Percentiles rank a stretch among this genome's conserved stretches.
These are phyloP conservation scores for Agonopterix arenella DNA, from an alignment of 2,888 invertebrate species.

Conservation along the genomic window DNA sequence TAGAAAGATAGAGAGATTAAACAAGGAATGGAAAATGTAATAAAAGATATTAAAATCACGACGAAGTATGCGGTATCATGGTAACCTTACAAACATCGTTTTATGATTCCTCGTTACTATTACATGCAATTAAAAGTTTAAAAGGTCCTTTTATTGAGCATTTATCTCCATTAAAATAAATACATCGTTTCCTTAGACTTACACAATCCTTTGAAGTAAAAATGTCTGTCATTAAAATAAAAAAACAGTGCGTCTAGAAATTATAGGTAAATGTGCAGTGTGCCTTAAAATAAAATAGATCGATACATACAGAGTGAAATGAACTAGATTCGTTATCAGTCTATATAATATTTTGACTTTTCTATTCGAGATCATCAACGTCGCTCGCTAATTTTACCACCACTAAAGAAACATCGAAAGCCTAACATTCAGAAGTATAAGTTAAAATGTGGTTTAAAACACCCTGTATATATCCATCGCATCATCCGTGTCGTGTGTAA, in stretches of 20 bases:
- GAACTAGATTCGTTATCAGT: constrained; percentile 13
- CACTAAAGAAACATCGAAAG: constrained; percentile 31
- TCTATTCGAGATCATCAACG: constrained; percentile 8
- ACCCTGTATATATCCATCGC: constrained; percentile 17
- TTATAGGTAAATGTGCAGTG: constrained; percentile 23
- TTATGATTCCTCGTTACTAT: constrained; percentile 18
- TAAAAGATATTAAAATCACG: constrained; percentile 23
- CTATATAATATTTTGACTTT: constrained; percentile 10
- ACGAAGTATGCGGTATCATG: constrained; percentile 33
- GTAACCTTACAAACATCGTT: constrained; percentile 2
- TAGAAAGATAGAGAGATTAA: constrained; percentile 47
- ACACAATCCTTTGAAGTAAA: constrained; percentile 17
- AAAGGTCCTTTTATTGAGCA: constrained; percentile 56
- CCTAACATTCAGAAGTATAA: constrained; percentile 19
- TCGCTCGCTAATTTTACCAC: constrained; percentile 18
- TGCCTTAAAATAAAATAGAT: constrained; percentile 17
- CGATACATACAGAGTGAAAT: constrained; percentile 18
- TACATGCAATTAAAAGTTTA: constrained; percentile 67
- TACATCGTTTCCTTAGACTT: constrained; percentile 16
- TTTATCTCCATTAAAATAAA: constrained; percentile 26
- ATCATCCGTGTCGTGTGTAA: background rate
- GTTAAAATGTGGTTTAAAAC: constrained; percentile 15
- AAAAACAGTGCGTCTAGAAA: constrained; percentile 14
- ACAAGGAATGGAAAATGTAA: constrained; percentile 64
- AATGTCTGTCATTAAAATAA: constrained; percentile 8